Evolutionary conservation across 2,797 vertebrate genomes (phyloP).

Genomic region (Oophaga sylvatica): DNA sequence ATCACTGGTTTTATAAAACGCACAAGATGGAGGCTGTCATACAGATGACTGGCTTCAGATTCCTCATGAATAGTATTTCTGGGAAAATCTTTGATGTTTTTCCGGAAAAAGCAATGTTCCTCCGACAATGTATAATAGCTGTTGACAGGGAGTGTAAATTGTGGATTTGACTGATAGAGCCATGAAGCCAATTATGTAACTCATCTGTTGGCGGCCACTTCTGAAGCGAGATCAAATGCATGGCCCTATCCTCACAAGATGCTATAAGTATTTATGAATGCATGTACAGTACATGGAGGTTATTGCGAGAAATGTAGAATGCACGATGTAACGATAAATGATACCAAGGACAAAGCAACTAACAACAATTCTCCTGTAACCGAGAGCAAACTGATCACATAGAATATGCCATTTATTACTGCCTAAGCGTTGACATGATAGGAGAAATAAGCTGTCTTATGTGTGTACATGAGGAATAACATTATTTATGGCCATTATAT

Average conservation of each 20-base stretch:
- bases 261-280: neutral
- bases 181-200: slow-evolving; percentile 27
- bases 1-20: slow-evolving; percentile 4
- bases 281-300: neutral
- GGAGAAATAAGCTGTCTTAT: neutral
- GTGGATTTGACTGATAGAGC: slow-evolving; percentile 23
- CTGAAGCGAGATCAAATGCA: slow-evolving; percentile 29
- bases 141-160: slow-evolving; percentile 46
- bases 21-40: slow-evolving; percentile 26
- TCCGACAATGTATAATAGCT: slow-evolving; percentile 31
- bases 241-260: neutral
- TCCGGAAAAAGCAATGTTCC: slow-evolving; percentile 35
- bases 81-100: slow-evolving; percentile 41
- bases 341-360: neutral
- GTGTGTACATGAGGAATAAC: neutral
- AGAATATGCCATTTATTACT: neutral
- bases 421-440: neutral
- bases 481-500: too few species aligned
- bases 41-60: slow-evolving; percentile 21
- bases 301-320: neutral
- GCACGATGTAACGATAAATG: neutral
- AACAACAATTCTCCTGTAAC: neutral
- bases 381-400: neutral
- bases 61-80: slow-evolving; percentile 32
- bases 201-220: slow-evolving; percentile 41